Conservation (phyloP, 2,113 vertebrate species). For the Copsychus sechellarum region DNA sequence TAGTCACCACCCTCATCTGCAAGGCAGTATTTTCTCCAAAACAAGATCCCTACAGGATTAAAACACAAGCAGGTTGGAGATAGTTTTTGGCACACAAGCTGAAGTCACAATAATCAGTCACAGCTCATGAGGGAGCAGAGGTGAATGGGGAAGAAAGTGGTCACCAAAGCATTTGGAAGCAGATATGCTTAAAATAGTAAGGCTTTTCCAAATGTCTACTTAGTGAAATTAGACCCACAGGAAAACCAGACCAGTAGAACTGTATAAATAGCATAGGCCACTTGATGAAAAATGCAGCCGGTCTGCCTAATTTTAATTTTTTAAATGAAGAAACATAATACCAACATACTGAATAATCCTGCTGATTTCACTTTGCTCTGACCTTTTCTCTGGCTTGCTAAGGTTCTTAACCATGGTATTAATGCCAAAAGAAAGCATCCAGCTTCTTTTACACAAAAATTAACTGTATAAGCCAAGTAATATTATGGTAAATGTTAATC, state of each 20-base stretch:
- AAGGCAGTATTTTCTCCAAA: not conserved
- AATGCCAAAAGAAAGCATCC: not conserved
- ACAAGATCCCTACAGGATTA: not conserved
- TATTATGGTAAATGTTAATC: not conserved
- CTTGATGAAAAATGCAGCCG: not conserved
- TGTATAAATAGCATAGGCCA: not conserved
- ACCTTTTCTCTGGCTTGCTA: not conserved
- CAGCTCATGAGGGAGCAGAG: not conserved
- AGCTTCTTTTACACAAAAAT: not conserved
- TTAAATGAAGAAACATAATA: not conserved
- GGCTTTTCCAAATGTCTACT: not conserved
- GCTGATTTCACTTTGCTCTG: not conserved
- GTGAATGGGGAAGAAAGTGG: not conserved
- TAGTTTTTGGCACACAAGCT: not conserved
- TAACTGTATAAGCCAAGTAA: not conserved
- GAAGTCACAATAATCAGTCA: not conserved
- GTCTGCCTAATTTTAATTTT: not conserved
- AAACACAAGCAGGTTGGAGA: not conserved
- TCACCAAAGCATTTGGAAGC: not conserved
- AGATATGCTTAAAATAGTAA: not conserved
- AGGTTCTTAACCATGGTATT: not conserved
- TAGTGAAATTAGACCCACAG: not conserved
- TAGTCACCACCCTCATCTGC: not conserved
- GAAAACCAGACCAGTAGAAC: not conserved
- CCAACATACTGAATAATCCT: not conserved